A percentile compares a stretch with the other conserved stretches of the same genome.
Conservation (phyloP, 2,888 invertebrate genomes). For the Hydrotaea cyrtoneurina region DNA sequence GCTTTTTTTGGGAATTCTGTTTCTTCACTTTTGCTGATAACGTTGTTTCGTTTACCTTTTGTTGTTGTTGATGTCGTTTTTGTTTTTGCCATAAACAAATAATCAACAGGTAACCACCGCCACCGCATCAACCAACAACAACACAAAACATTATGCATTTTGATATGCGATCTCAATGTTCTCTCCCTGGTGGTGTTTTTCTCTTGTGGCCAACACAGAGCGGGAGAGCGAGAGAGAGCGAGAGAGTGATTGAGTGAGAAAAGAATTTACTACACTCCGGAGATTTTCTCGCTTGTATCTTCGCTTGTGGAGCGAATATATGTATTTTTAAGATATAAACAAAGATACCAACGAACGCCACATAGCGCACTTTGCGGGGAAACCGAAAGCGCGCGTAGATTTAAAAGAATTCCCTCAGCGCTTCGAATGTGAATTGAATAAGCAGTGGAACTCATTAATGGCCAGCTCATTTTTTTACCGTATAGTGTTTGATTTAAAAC, state of each 20-base stretch:
- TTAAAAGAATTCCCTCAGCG: no score
- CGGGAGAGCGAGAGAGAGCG: conserved; percentile 4
- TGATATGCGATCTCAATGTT: conserved; percentile 28
- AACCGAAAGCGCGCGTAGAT: neutral
- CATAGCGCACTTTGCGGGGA: neutral
- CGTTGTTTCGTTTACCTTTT: conserved; percentile 38
- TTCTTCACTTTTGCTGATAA: conserved; percentile 36
- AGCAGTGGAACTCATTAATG: no score
- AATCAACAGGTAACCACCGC: conserved; percentile 59
- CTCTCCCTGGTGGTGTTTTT: neutral
- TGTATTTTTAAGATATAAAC: neutral
- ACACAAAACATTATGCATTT: conserved; percentile 45
- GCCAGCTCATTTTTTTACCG: no score
- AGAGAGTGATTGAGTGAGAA: no score
- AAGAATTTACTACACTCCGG: neutral
- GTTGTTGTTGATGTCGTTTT: conserved; percentile 10
- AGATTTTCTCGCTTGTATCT: conserved; percentile 9
- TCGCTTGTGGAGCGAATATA: conserved; percentile 4
- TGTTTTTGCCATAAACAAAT: conserved; percentile 37
- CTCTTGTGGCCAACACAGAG: neutral
- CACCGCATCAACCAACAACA: conserved; percentile 20
- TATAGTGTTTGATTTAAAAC: no score
- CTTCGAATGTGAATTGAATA: no score
- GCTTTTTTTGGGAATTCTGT: neutral
- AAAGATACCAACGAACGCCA: neutral